Conservation (phyloP, 1,140 invertebrate species). For the Radopholus similis region DNA sequence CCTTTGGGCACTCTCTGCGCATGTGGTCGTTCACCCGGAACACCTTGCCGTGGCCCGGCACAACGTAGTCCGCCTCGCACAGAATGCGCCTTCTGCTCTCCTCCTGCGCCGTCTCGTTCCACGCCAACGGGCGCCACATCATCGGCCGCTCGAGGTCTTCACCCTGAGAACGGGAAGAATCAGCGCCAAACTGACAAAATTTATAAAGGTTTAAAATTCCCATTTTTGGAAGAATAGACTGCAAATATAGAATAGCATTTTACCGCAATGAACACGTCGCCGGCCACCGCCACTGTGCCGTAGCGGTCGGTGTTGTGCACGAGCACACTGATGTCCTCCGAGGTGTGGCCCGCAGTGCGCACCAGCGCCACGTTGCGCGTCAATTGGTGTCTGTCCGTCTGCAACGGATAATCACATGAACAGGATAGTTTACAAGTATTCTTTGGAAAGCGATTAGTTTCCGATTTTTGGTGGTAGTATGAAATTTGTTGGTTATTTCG, state of each 20-base stretch:
- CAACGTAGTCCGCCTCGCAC: conserved; percentile 38
- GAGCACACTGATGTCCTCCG: conserved; percentile 53
- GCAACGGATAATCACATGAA: conserved; percentile 6
- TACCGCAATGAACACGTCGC: conserved; percentile 49
- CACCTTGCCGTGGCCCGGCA: conserved; percentile 29
- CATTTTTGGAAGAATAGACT: not conserved
- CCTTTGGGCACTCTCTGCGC: too few relatives aligned
- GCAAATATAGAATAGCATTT: not conserved
- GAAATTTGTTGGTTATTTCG: too few relatives aligned
- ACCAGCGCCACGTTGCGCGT: conserved; percentile 51
- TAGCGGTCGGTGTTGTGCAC: conserved; percentile 34
- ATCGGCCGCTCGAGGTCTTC: conserved; percentile 51
- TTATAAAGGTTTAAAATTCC: not conserved
- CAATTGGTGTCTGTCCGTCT: conserved; percentile 47
- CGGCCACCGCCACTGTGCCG: conserved; percentile 43
- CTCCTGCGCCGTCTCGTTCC: conserved; percentile 41
- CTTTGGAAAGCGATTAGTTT: not conserved
- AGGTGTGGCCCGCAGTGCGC: conserved; percentile 51
- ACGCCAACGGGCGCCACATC: conserved; percentile 55
- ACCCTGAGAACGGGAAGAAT: too few relatives aligned
- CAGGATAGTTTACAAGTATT: not conserved
- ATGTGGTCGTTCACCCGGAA: conserved; percentile 8
- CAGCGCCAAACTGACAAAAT: too few relatives aligned
- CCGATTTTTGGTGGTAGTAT: conserved; percentile 4
- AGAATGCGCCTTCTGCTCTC: conserved; percentile 30